A percentile compares a stretch with the other conserved stretches of the same genome.
Evolutionary conservation across 2,888 invertebrate genomes (phyloP).

Genomic region (Alviniconcha strummeri): DNA sequence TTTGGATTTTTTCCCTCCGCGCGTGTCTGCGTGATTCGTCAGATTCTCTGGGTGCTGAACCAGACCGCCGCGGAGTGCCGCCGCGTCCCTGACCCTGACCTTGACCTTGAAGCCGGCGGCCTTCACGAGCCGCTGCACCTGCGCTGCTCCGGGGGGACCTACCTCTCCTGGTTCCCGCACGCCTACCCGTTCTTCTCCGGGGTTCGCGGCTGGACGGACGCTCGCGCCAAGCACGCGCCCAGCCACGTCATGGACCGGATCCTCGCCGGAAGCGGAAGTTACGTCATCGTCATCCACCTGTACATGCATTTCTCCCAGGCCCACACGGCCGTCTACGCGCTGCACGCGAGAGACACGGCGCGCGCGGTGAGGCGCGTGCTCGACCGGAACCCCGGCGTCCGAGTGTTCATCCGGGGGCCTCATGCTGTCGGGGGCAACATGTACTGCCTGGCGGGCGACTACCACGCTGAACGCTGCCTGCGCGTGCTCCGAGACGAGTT

Average conservation of each 20-base stretch:
- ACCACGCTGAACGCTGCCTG: background rate
- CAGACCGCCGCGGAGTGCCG: no score
- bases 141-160: background rate
- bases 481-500: constrained; percentile 27
- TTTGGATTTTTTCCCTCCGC: no score
- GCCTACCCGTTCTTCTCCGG: constrained; percentile 9
- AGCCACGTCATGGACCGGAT: no score
- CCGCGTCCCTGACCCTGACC: no score
- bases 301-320: background rate
- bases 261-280: constrained; percentile 12
- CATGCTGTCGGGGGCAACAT: background rate
- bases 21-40: no score
- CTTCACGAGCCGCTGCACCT: background rate
- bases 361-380: constrained; percentile 3
- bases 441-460: background rate
- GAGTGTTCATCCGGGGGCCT: constrained; percentile 24
- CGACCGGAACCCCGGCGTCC: background rate
- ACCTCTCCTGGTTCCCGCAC: constrained; percentile 7
- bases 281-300: constrained; percentile 18
- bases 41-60: no score
- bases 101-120: no score
- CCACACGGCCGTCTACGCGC: background rate
- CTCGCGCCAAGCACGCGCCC: background rate
- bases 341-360: constrained; percentile 16
- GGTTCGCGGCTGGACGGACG: background rate